A percentile compares a stretch with the other conserved stretches of the same genome.
Conservation (phyloP, 2,888 invertebrate genomes). For the Chymomyza fuscimana region DNA sequence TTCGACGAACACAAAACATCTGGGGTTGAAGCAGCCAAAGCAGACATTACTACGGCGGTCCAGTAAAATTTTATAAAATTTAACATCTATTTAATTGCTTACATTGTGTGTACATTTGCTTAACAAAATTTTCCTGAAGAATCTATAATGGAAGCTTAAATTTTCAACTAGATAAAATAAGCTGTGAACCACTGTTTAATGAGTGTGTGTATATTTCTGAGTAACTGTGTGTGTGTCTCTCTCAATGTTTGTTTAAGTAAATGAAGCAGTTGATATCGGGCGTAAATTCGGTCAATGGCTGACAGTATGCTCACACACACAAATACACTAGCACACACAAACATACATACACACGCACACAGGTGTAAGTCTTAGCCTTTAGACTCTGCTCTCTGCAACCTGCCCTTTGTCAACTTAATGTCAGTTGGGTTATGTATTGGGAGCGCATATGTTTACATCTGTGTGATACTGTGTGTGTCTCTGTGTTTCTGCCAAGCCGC, state of each 20-base stretch:
- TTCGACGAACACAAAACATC: too few relatives aligned
- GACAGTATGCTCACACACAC: constrained; percentile 13
- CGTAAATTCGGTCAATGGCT: constrained; percentile 38
- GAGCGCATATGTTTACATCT: background rate
- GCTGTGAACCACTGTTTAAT: too few relatives aligned
- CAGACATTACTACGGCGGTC: too few relatives aligned
- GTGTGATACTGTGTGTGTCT: background rate
- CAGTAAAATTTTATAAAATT: too few relatives aligned
- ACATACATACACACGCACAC: constrained; percentile 18
- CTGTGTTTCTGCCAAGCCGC: background rate
- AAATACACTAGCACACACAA: constrained; percentile 14
- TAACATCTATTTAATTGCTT: too few relatives aligned
- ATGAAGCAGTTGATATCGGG: constrained; percentile 43
- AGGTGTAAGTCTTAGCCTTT: constrained; percentile 41
- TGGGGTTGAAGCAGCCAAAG: too few relatives aligned
- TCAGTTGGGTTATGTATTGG: background rate
- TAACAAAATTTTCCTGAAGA: too few relatives aligned
- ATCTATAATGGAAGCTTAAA: too few relatives aligned
- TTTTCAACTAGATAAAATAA: too few relatives aligned
- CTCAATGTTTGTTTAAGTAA: constrained; percentile 26
- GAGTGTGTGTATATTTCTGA: too few relatives aligned
- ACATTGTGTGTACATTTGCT: too few relatives aligned
- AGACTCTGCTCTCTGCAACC: constrained; percentile 22
- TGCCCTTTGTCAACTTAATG: background rate
- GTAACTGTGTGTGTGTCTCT: background rate